A percentile compares a stretch with the other conserved stretches of the same genome.
phyloP scores from a whole-genome alignment of 2,113 vertebrate genomes.

The Microtus oregoni region DNA sequence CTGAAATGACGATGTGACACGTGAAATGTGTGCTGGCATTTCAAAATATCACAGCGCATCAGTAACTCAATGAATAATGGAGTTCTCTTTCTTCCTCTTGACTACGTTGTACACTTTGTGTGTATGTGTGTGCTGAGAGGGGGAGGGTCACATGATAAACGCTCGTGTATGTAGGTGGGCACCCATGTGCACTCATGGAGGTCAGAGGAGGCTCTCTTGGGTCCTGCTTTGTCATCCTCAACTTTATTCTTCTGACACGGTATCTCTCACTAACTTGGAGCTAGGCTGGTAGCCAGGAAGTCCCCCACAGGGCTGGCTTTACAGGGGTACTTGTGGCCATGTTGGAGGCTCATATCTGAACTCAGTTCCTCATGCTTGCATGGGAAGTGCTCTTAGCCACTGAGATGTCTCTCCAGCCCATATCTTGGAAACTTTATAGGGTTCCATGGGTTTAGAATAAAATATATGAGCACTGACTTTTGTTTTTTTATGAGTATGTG shows the following conservation, averaged over 20 bases:
- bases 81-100: background rate
- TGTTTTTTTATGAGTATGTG: background rate
- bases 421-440: background rate
- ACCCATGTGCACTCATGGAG: background rate
- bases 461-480: background rate
- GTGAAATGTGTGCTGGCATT: background rate
- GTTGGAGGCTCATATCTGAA: background rate
- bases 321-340: no score
- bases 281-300: background rate
- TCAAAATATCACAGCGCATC: background rate
- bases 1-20: background rate
- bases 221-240: no score
- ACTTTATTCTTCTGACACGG: background rate
- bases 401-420: accelerated
- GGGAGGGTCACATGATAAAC: no score
- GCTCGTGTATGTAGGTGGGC: background rate
- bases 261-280: background rate
- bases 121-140: background rate
- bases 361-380: background rate
- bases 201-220: background rate
- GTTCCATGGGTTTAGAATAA: background rate
- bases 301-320: background rate
- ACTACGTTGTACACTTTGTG: background rate
- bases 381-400: background rate
- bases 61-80: background rate